Percentiles rank a stretch among this genome's conserved stretches.
phyloP scores from a whole-genome alignment of 2,113 vertebrate species.

The Caracal caracal region DNA sequence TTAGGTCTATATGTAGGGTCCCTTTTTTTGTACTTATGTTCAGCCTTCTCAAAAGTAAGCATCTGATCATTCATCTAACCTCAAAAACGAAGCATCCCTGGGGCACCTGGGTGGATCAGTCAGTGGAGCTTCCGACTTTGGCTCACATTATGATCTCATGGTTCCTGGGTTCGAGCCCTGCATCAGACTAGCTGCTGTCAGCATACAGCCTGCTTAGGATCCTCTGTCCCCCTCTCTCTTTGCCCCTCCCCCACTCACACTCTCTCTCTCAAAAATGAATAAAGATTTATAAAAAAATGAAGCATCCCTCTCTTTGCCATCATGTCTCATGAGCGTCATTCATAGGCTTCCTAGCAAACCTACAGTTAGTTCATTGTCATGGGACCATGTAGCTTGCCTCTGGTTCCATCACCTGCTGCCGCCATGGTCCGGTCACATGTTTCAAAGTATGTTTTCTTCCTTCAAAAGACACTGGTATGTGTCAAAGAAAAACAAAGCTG shows the following conservation, averaged over 20 bases:
- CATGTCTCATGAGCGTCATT: neutral
- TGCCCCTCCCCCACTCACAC: no score
- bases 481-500: neutral
- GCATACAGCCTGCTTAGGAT: no score
- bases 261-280: neutral
- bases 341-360: neutral
- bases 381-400: neutral
- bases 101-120: no score
- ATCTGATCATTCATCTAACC: neutral
- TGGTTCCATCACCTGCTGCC: neutral
- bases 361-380: neutral
- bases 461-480: neutral
- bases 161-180: no score
- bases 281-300: neutral
- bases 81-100: neutral
- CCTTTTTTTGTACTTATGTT: neutral
- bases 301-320: neutral
- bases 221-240: no score
- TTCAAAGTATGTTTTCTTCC: neutral
- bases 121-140: no score
- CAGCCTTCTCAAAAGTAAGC: neutral
- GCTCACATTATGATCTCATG: no score
- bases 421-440: neutral
- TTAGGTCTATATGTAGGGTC: accelerated
- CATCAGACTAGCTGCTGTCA: no score